Percentiles rank a stretch among this genome's conserved stretches.
Conservation (phyloP, 2,888 invertebrate species). For the Diarsia dahlii region DNA sequence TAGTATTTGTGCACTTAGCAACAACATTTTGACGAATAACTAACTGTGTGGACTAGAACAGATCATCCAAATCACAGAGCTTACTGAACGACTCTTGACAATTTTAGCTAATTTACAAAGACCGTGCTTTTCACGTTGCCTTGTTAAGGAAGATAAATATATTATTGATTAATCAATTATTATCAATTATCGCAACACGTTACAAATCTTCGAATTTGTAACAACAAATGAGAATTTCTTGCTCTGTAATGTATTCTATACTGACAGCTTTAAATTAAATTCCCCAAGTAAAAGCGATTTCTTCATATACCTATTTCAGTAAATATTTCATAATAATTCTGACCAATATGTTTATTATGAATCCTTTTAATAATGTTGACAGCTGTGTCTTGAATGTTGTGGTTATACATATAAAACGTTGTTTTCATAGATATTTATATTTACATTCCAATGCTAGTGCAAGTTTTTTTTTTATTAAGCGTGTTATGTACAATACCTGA, state of each 20-base stretch:
- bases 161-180: background rate
- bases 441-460: conserved; percentile 19
- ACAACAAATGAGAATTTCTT: background rate
- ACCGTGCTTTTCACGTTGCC: background rate
- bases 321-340: conserved; percentile 22
- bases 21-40: background rate
- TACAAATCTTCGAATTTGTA: background rate
- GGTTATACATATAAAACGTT: conserved; percentile 39
- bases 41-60: no score
- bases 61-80: background rate
- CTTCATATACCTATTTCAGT: background rate
- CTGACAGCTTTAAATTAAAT: conserved; percentile 2
- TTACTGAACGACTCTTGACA: background rate
- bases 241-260: background rate
- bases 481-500: conserved; percentile 36
- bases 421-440: conserved; percentile 50
- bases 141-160: background rate
- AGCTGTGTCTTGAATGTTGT: conserved; percentile 31
- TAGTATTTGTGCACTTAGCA: conserved; percentile 16
- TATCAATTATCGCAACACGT: background rate
- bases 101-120: background rate
- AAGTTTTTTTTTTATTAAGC: conserved; percentile 21
- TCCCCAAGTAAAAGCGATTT: conserved; percentile 1
- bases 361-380: conserved; percentile 38
- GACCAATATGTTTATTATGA: conserved; percentile 40